Base-by-base conservation (phyloP, 2,797 vertebrate species). In the Melanotaenia pygmaea region DNA sequence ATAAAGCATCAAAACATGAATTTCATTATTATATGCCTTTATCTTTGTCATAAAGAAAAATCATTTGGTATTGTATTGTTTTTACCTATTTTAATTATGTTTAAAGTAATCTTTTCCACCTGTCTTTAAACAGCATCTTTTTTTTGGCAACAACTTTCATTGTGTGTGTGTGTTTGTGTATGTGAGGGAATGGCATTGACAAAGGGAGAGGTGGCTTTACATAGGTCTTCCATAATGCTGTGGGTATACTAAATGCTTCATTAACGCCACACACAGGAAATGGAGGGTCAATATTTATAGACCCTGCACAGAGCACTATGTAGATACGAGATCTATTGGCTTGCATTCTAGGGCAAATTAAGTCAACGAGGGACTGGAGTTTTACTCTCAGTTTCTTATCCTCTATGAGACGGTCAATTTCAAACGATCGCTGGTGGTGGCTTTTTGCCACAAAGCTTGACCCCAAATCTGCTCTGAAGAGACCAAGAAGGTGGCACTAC, bases 261-360 rank as follows among this genome's bases (percentile, higher is more conserved):
- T 94, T 93, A 93, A 92, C 86, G 86, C 88, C 88, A 90, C 91
- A 92, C 90, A 88, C 86, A 93, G 89, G 91, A 93, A 92, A 91
- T 79, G 74, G 82, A 88, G 88, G 87, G 93, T 94, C 93, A 94
- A 94, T 95, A 94, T 94, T 95, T 94, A 94, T 95, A 93, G 93
- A 94, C 92, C 90, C 77, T 74, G 84, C 66, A 70, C 84, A 80
- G 86, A 90, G 88, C 87, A 81, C 90, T 92, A 89, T 86, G 89
- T 85, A 90, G 89, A 92, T 90, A 88, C 80, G 53, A 86, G 66
- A 92, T 91, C 87, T 90, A 90, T 91, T 87, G 87, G 88, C 88
- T 83, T 37, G 70, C 69, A 73, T 93, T 91, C 91, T 70, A 82
- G 85, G 80, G 85, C 89, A 90, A 92, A 93, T 94, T 87, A 91